A percentile compares a stretch with the other conserved stretches of the same genome.
Evolutionary conservation across 2,797 vertebrate species (phyloP).

Genomic region (Lophura swinhoii): DNA sequence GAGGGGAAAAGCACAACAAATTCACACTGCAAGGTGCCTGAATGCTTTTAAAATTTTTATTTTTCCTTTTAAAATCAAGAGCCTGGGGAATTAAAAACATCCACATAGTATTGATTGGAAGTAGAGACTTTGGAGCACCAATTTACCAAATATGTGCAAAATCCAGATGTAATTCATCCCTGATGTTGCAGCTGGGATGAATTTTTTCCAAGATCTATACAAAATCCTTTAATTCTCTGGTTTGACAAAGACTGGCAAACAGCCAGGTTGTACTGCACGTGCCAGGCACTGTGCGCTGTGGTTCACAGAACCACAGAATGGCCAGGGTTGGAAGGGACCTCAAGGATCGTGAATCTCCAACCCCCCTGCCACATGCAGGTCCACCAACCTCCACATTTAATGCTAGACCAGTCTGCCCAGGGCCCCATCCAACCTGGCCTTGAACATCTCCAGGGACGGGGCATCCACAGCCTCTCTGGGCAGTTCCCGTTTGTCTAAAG

Average conservation of each 20-base stretch:
- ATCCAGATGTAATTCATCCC: neutral
- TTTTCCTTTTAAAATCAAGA: slow-evolving; percentile 18
- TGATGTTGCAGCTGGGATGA: neutral
- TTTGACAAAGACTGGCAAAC: neutral
- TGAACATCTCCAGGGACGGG: too few species aligned
- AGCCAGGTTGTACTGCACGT: neutral
- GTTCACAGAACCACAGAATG: too few species aligned
- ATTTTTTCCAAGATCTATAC: neutral
- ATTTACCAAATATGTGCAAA: neutral
- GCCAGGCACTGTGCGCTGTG: neutral
- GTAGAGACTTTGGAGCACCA: neutral
- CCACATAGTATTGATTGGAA: neutral
- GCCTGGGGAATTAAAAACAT: neutral
- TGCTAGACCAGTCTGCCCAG: too few species aligned
- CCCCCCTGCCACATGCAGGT: too few species aligned
- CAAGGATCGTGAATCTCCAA: too few species aligned
- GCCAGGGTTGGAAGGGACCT: too few species aligned
- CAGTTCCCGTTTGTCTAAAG: neutral
- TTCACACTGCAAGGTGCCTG: neutral
- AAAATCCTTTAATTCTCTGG: neutral
- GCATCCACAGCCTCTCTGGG: too few species aligned
- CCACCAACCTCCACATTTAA: too few species aligned
- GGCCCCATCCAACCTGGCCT: too few species aligned
- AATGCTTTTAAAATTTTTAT: neutral
- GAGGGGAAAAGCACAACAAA: neutral